Base-by-base conservation (phyloP, 2,113 vertebrate genomes). In the Herpailurus yagouaroundi region DNA sequence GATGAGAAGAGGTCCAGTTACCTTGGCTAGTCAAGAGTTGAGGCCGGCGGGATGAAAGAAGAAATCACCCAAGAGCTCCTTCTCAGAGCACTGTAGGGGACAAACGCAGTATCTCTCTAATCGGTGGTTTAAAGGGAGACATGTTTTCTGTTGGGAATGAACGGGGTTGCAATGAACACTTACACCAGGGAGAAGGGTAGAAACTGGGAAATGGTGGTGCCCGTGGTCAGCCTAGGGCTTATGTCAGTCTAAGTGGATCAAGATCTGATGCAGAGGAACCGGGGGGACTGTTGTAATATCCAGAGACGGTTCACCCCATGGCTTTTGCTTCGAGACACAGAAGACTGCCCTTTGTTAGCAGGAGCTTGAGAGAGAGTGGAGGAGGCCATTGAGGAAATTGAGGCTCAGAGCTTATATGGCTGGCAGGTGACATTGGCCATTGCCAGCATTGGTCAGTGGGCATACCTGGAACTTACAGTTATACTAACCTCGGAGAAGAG, bases 121-220 rank as follows among this genome's bases (percentile, higher is more conserved):
- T 16, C 4, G 29, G 36, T 73, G 57, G 13, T 19, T 89, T 87
- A 89, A 80, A 88, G 9, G 0, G 57, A 83, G 89, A 57, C 80
- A n/a, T 0, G 3, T 29, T 23, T 45, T 31, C 33, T 52, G 48
- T 21, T 66, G 48, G 60, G n/a, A 86, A 11, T 36, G 41, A 66
- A 50, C 16, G 7, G 27, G 14, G 2, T 21, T 16, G 0, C n/a
- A 27, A 1, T 23, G 27, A 41, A 1, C 25, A 33, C 29, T 52
- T 19, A 6, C 0, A n/a, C 21, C 33, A 7, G 36, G 16, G 57
- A 15, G 25, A 63, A 87, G 38, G 66, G 16, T 71, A 23, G 21
- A 4, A 60, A 38, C 31, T 4, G 29, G 16, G 19, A 33, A 14
- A 18, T 45, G 19, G 38, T 8, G 16, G 31, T 1, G 7, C 16